Percentiles rank a stretch among this genome's conserved stretches.
Evolutionary conservation across 2,888 invertebrate species (phyloP).

Genomic region (Apodemia mormo): DNA sequence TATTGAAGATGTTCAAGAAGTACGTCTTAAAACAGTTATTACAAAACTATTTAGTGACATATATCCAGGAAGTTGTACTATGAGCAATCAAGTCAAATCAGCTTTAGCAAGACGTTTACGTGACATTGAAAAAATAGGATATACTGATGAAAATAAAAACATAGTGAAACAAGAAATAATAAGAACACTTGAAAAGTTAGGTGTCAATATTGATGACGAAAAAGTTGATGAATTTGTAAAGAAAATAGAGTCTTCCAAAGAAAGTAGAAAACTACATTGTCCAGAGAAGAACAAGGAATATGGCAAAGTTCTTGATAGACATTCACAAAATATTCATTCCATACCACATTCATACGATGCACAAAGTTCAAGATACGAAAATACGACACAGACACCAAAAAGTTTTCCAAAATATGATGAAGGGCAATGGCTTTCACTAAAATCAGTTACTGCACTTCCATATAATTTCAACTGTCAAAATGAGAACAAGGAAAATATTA

Average conservation of each 20-base stretch:
- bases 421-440: constrained; percentile 28
- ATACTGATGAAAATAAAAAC: constrained; percentile 41
- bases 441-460: constrained; percentile 22
- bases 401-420: constrained; percentile 19
- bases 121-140: constrained; percentile 50
- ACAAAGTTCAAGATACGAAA: too few relatives aligned
- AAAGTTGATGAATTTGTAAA: constrained; percentile 47
- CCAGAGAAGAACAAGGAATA: neutral
- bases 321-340: neutral
- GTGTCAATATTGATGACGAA: constrained; percentile 38
- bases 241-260: constrained; percentile 46
- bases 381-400: neutral
- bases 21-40: constrained; percentile 44
- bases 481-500: too few relatives aligned
- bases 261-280: constrained; percentile 37
- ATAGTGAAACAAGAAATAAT: constrained; percentile 52
- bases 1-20: constrained; percentile 42
- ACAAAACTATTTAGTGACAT: constrained; percentile 45
- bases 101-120: constrained; percentile 50
- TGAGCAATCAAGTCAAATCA: constrained; percentile 41
- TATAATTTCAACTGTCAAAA: too few relatives aligned
- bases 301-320: neutral
- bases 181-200: constrained; percentile 47
- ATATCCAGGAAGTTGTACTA: constrained; percentile 35
- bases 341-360: neutral